Evolutionary conservation across 2,888 invertebrate species (phyloP), one percentile per base, ranked within the genome.

Genomic region (Blastobasis lacticolella): DNA sequence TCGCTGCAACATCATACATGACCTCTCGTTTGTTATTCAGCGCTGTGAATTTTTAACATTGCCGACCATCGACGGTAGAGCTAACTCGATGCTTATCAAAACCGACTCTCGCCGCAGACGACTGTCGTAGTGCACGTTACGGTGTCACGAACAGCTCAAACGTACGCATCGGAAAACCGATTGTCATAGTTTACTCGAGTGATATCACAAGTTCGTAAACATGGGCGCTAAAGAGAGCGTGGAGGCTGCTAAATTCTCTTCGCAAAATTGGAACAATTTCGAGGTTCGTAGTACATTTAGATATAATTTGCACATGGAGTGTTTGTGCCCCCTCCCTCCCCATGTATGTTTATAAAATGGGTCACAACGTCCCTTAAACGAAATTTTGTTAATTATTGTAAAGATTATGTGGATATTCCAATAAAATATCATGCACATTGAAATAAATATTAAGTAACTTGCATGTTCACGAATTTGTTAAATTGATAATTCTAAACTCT

Each of bases 151-250:
- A 64, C 56, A 66, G 75, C 73, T 83, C 81, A 81, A 81, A 75
- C 82, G 80, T 81, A 78, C 79, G 75, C 82, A 85, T 85, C 74
- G 78, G 80, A 73, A 80, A 72, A 42, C 72, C 77, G 78, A 75
- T 79, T 81, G 67, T 78, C 83, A 79, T 84, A 81, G 76, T 75
- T 75, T 78, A 83, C 83, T 78, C 72, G 77, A 86, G 87, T 85
- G 87, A 82, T 80, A 74, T 80, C 79, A 81, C 81, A 71, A 78
- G 72, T 81, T 75, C 78, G 73, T 84, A 85, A 89, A 88, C 81
- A 93, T 93, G 94, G 94, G 94, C 88, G 93, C 93, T 83, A 94
- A 94, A 91, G 93, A 93, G 83, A 94, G 93, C 90, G 93, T 93
- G 82, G 93, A 94, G 84, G 93, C 93, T 77, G 93, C 92, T 80